These are phyloP conservation scores for Holocentrus rufus DNA, from an alignment of 2,797 vertebrate species.

Conservation along the genomic window DNA sequence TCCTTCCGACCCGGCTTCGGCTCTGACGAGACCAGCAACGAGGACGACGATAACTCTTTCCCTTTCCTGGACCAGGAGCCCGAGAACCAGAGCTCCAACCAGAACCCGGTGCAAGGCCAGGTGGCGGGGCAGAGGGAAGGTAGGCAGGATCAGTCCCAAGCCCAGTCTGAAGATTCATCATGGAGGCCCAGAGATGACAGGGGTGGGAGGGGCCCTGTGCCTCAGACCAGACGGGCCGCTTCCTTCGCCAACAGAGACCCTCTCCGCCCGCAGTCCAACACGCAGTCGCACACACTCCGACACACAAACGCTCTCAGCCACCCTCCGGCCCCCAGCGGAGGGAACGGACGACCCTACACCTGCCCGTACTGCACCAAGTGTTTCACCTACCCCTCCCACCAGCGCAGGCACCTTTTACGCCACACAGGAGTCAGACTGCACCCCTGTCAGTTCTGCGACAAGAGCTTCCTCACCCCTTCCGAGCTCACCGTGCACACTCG, in stretches of 20 bases:
- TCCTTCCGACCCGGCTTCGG: slow-evolving; percentile 65
- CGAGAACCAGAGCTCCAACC: slow-evolving; percentile 70
- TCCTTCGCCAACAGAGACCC: slow-evolving; percentile 68
- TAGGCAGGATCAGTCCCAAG: slow-evolving; percentile 53
- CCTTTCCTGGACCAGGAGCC: slow-evolving; percentile 74
- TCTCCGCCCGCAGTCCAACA: slow-evolving; percentile 69
- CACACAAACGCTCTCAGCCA: slow-evolving; percentile 63
- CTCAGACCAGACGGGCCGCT: slow-evolving; percentile 53
- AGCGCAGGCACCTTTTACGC: slow-evolving; percentile 79
- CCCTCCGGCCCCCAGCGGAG: slow-evolving; percentile 54
- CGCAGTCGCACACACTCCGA: slow-evolving; percentile 59
- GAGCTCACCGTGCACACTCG: slow-evolving; percentile 81
- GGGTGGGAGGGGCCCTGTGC: slow-evolving; percentile 48
- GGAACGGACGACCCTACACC: slow-evolving; percentile 75
- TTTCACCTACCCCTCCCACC: slow-evolving; percentile 81
- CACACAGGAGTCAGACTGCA: slow-evolving; percentile 81
- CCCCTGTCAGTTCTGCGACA: slow-evolving; percentile 80
- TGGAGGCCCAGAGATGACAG: slow-evolving; percentile 71
- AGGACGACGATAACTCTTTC: slow-evolving; percentile 65
- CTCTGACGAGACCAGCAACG: slow-evolving; percentile 68
- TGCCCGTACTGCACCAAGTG: slow-evolving; percentile 80
- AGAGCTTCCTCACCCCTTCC: slow-evolving; percentile 81
- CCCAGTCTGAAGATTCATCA: slow-evolving; percentile 40
- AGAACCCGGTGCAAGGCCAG: slow-evolving; percentile 53
- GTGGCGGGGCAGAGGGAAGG: slow-evolving; percentile 35